A percentile compares a stretch with the other conserved stretches of the same genome.
Conservation (phyloP, 2,113 vertebrate genomes). For the Gulo gulo region DNA sequence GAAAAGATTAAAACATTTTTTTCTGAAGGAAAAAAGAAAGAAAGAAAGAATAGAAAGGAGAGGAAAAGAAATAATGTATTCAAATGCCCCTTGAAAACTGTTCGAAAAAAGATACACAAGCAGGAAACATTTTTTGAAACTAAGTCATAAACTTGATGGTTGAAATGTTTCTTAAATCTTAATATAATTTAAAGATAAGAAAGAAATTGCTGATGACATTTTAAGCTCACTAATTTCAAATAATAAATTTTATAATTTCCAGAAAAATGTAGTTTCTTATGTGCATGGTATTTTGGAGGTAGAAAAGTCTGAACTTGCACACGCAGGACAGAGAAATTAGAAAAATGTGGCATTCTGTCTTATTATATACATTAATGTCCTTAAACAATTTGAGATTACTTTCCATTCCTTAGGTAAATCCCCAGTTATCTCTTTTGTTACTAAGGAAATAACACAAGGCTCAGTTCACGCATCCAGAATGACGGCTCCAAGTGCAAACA, state of each 20-base stretch:
- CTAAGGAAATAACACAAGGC: neutral
- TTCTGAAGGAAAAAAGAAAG: neutral
- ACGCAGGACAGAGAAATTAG: neutral
- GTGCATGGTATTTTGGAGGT: neutral
- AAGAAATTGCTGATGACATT: conserved; percentile 1
- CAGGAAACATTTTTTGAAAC: conserved; percentile 33
- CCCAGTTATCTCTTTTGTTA: neutral
- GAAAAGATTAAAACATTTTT: conserved; percentile 23
- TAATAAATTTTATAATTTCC: neutral
- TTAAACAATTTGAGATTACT: conserved; percentile 22
- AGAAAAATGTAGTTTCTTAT: neutral
- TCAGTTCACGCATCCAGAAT: neutral
- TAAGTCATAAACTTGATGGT: neutral
- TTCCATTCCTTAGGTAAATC: neutral
- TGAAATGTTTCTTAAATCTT: neutral
- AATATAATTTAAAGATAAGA: conserved; percentile 7
- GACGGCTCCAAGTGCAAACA: neutral
- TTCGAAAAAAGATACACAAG: neutral
- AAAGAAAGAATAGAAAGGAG: neutral
- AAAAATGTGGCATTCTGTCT: neutral
- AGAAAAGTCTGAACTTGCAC: neutral
- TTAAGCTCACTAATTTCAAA: conserved; percentile 36
- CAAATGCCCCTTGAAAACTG: conserved; percentile 11
- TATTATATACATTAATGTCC: neutral
- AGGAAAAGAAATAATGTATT: neutral